Conservation (phyloP, 2,113 vertebrate genomes). For the Lathamus discolor region DNA sequence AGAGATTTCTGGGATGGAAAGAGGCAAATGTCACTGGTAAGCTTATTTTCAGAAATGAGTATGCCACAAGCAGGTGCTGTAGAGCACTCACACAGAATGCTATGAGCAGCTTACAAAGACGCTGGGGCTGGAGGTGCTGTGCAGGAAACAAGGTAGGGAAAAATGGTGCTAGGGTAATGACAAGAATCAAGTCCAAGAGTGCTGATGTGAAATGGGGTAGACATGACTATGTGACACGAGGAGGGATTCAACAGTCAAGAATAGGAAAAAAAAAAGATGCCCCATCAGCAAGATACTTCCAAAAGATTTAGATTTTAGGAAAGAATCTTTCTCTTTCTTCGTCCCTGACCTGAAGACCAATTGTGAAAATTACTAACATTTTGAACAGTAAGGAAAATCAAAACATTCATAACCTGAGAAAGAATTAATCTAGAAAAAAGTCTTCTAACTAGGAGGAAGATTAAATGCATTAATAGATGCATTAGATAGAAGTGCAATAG, state of each 20-base stretch:
- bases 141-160: background rate
- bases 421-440: background rate
- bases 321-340: background rate
- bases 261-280: background rate
- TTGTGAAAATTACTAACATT: background rate
- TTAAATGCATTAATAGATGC: background rate
- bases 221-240: background rate
- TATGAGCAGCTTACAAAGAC: background rate
- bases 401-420: background rate
- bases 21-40: background rate
- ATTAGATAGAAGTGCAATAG: background rate
- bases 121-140: background rate
- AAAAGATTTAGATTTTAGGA: background rate
- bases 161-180: background rate
- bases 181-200: background rate
- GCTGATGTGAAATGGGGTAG: background rate
- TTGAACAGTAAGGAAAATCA: background rate
- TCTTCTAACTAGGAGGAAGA: background rate
- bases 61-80: background rate
- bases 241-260: background rate
- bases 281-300: background rate
- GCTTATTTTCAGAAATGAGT: background rate
- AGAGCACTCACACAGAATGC: background rate
- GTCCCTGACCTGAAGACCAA: background rate
- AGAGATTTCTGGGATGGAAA: background rate